Evolutionary conservation across 2,113 vertebrate genomes (phyloP), one percentile per base, ranked within the genome.

Genomic region (Atractosteus spatula): DNA sequence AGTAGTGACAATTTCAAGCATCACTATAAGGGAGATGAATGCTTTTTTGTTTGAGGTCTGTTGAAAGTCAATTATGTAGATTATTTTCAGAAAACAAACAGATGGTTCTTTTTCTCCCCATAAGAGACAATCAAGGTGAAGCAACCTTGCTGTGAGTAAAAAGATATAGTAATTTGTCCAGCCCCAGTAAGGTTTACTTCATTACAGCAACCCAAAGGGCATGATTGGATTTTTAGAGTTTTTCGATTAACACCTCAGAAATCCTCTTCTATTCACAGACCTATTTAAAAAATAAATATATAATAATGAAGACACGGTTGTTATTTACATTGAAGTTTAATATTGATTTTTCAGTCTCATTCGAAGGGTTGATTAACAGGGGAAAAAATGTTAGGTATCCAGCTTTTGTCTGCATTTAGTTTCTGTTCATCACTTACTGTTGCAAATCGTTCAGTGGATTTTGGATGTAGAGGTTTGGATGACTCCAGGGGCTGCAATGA

Each of bases 51-150:
- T 85, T 85, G 82, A 88, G 86, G 83, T 79, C 89, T 86, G 81
- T 87, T 88, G 85, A 89, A 91, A 92, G 90, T 91, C 90, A 92
- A 91, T 91, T 93, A 91, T 89, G 87, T 82, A 91, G 87, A 92
- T 93, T 88, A 91, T 91, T 91, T 91, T 80, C 81, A 85, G 84
- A 86, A 89, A 84, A 89, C 90, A 89, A 84, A 89, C 90, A 93
- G 89, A 92, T 92, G 89, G 90, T 79, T 47, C 80, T 85, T 87
- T 82, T 83, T 86, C 83, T 82, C 82, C 47, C 47, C 79, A 82
- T 80, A 87, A 72, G 81, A 91, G 82, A 88, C 78, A 88, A 89
- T 89, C 84, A 89, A 89, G 84, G 83, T 91, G 86, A 92, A 70
- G 41, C 42, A 73, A 91, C 83, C 89, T 90, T 88, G 85, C 83